Percentiles rank a stretch among this genome's conserved stretches.
Evolutionary conservation across 2,113 vertebrate genomes (phyloP).

Genomic region (Periophthalmus modestus): DNA sequence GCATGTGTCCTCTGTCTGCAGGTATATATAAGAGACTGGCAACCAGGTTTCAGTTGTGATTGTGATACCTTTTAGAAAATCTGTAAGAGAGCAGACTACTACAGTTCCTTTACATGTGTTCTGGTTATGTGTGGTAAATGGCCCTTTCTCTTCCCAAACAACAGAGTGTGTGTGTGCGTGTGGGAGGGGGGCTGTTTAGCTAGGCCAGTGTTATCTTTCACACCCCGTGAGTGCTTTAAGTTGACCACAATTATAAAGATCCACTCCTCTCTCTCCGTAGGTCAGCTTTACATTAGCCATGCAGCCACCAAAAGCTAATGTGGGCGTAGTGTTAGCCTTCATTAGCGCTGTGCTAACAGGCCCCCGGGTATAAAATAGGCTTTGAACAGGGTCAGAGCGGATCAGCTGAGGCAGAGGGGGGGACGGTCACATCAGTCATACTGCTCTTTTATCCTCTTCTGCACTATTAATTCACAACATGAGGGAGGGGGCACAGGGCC

Average conservation of each 20-base stretch:
- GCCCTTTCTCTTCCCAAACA: too few species aligned
- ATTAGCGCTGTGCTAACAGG: constrained; percentile 66
- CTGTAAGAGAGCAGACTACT: too few species aligned
- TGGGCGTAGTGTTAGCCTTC: constrained; percentile 64
- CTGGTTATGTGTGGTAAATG: too few species aligned
- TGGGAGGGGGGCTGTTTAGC: constrained; percentile 12
- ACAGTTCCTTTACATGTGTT: too few species aligned
- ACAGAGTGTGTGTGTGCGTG: too few species aligned
- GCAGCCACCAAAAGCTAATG: constrained; percentile 67
- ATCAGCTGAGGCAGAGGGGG: constrained; percentile 35
- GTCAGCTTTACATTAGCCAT: constrained; percentile 65
- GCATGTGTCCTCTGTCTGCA: too few species aligned
- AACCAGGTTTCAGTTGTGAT: too few species aligned
- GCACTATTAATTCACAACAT: too few species aligned
- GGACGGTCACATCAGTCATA: background rate
- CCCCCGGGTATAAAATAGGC: constrained; percentile 51
- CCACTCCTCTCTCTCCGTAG: constrained; percentile 53
- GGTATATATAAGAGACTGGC: too few species aligned
- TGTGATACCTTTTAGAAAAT: too few species aligned
- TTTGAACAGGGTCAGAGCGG: background rate
- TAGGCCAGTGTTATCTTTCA: constrained; percentile 33
- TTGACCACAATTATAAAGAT: constrained; percentile 46
- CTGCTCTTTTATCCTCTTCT: background rate
- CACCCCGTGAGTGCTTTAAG: constrained; percentile 22
- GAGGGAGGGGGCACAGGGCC: too few species aligned